A percentile compares a stretch with the other conserved stretches of the same genome.
These are phyloP conservation scores for Enteromius radiatus DNA, from an alignment of 2,797 vertebrate species.

Conservation along the genomic window DNA sequence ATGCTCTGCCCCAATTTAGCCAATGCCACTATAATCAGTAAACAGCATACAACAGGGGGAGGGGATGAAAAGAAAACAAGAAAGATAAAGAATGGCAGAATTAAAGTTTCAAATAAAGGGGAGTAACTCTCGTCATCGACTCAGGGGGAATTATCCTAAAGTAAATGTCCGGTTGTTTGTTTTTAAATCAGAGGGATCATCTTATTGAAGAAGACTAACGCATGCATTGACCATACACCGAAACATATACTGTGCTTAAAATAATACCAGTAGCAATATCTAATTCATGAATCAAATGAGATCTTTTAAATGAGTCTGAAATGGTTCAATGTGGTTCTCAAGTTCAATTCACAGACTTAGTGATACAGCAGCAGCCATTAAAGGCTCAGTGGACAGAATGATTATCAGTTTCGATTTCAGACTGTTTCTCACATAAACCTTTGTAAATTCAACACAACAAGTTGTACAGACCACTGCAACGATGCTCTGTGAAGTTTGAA, in stretches of 20 bases:
- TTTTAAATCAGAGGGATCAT: neutral
- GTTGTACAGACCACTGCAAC: neutral
- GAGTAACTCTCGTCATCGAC: constrained; percentile 15
- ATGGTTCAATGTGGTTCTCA: neutral
- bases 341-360: neutral
- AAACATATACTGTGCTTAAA: neutral
- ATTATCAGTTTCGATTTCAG: neutral
- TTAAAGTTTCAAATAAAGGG: constrained; percentile 35
- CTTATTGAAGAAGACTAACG: neutral
- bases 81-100: constrained; percentile 16
- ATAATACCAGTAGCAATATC: neutral
- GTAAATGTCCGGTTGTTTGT: neutral
- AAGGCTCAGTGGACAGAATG: neutral
- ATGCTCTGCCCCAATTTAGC: constrained; percentile 77
- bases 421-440: neutral
- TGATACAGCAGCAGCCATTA: neutral
- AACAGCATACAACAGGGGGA: constrained; percentile 69
- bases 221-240: neutral
- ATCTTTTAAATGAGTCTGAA: neutral
- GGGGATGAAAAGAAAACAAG: constrained; percentile 56
- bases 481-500: neutral
- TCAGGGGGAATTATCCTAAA: neutral
- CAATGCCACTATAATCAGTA: constrained; percentile 74
- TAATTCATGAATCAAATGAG: neutral
- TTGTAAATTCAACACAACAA: neutral